phyloP scores from a whole-genome alignment of 2,888 invertebrate genomes.

The Callimorpha dominula region DNA sequence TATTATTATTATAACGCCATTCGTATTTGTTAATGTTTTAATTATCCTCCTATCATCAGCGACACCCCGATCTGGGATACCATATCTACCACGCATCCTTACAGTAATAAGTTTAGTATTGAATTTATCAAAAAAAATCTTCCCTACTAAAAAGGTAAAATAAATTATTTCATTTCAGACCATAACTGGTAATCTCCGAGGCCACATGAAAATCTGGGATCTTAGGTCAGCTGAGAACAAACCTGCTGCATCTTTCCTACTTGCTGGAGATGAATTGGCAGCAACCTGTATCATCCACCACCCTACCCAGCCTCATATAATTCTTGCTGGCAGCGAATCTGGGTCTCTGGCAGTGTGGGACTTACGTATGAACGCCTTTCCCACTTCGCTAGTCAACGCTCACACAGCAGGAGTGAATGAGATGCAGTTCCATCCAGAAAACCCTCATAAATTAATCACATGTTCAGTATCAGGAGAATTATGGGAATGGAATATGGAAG shows the following conservation, averaged over 20 bases:
- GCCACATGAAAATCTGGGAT: constrained; percentile 97
- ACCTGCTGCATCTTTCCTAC: constrained; percentile 90
- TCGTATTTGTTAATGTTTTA: too few species aligned
- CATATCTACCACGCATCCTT: too few species aligned
- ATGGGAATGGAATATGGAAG: constrained; percentile 95
- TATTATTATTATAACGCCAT: too few species aligned
- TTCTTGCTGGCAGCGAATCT: constrained; percentile 94
- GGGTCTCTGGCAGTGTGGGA: constrained; percentile 97
- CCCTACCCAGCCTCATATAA: constrained; percentile 95
- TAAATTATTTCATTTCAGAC: constrained; percentile 78
- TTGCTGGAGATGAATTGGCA: constrained; percentile 91
- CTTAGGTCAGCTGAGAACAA: constrained; percentile 88
- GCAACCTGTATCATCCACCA: constrained; percentile 93
- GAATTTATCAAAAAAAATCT: too few species aligned
- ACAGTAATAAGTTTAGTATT: too few species aligned
- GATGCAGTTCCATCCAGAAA: constrained; percentile 94
- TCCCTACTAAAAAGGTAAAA: too few species aligned
- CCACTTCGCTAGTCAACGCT: constrained; percentile 93
- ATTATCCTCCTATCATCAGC: too few species aligned
- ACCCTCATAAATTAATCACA: constrained; percentile 94
- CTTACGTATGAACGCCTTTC: constrained; percentile 93
- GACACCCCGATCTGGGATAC: too few species aligned
- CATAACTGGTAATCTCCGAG: constrained; percentile 94
- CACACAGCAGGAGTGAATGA: constrained; percentile 93
- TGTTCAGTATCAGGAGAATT: constrained; percentile 94